Conservation (phyloP, 2,797 vertebrate genomes). For the Potorous gilbertii region DNA sequence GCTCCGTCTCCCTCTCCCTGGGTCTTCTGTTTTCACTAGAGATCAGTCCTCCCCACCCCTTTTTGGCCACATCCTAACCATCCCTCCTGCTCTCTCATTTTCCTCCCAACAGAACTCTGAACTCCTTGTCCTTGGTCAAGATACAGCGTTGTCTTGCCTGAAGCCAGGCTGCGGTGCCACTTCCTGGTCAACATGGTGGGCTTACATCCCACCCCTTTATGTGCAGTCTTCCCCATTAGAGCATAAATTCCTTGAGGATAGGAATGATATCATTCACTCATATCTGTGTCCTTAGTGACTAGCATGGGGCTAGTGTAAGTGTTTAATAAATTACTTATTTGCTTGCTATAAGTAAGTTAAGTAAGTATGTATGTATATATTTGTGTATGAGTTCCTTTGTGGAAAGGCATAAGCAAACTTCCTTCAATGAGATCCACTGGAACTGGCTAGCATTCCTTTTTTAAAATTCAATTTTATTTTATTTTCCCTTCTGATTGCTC, state of each 20-base stretch:
- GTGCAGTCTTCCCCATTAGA: neutral
- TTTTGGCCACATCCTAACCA: neutral
- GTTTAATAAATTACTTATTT: neutral
- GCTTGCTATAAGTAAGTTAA: neutral
- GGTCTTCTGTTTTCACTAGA: neutral
- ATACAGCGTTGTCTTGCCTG: neutral
- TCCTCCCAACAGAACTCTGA: neutral
- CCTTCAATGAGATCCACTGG: slow-evolving; percentile 14
- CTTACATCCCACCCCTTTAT: neutral
- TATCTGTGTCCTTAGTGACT: neutral
- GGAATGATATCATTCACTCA: neutral
- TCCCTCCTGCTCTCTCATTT: neutral
- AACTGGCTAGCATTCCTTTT: neutral
- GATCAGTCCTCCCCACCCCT: neutral
- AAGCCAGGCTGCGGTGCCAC: neutral
- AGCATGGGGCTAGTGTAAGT: neutral
- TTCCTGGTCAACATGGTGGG: neutral
- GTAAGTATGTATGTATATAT: too few species aligned
- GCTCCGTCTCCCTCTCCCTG: neutral
- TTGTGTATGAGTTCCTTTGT: neutral
- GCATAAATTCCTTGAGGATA: neutral
- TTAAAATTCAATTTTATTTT: neutral
- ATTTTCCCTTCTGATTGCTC: neutral
- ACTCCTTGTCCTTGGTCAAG: neutral
- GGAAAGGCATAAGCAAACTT: slow-evolving; percentile 31